Conservation (phyloP, 2,113 vertebrate species). For the Danionella cerebrum region DNA sequence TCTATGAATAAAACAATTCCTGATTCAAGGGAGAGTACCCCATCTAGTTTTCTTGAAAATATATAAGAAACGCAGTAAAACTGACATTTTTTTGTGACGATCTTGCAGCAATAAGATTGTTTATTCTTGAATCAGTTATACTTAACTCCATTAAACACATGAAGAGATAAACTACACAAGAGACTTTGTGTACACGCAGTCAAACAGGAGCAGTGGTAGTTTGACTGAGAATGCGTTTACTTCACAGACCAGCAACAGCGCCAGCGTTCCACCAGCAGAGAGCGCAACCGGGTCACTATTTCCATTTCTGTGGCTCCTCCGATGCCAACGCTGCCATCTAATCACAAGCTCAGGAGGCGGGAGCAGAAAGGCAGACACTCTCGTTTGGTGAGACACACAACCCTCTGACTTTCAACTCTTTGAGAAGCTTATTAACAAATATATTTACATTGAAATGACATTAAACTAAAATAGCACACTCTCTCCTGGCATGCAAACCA, state of each 20-base stretch:
- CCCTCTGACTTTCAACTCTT: too few relatives aligned
- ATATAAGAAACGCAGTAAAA: too few relatives aligned
- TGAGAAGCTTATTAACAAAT: constrained; percentile 12
- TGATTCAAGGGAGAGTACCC: too few relatives aligned
- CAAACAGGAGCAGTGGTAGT: too few relatives aligned
- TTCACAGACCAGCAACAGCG: constrained; percentile 64
- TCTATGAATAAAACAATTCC: too few relatives aligned
- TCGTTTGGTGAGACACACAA: constrained; percentile 68
- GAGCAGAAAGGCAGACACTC: constrained; percentile 76
- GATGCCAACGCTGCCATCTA: constrained; percentile 81
- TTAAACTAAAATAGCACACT: neutral
- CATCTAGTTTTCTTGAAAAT: too few relatives aligned
- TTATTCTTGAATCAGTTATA: too few relatives aligned
- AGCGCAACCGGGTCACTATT: constrained; percentile 72
- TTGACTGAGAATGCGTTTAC: neutral
- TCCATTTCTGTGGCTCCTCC: constrained; percentile 78
- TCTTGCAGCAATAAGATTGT: too few relatives aligned
- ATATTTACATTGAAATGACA: constrained; percentile 46
- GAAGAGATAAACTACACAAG: too few relatives aligned
- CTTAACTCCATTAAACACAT: too few relatives aligned
- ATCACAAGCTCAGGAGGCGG: constrained; percentile 74
- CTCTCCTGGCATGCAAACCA: constrained; percentile 28
- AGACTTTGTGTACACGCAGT: too few relatives aligned
- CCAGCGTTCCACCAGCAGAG: constrained; percentile 74
- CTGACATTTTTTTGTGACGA: too few relatives aligned